Percentiles rank a stretch among this genome's conserved stretches.
Evolutionary conservation across 2,888 invertebrate genomes (phyloP).

Genomic region (Eristalis pertinax): DNA sequence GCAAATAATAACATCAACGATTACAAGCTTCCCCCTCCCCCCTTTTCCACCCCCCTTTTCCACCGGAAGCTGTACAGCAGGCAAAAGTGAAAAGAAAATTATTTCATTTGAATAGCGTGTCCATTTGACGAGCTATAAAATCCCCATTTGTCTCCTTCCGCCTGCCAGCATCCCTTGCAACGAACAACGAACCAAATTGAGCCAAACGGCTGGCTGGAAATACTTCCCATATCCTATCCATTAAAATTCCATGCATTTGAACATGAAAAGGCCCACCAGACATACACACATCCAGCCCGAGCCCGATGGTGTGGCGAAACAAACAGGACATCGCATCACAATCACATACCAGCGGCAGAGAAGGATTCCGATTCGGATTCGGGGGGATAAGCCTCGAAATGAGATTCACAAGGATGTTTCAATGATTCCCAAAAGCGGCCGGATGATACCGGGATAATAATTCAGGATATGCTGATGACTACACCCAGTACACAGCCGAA

Average conservation of each 20-base stretch:
- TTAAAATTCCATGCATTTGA: conserved; percentile 48
- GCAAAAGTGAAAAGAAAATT: conserved; percentile 11
- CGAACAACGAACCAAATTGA: neutral
- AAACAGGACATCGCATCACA: conserved; percentile 11
- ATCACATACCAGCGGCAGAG: neutral
- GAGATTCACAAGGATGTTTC: conserved; percentile 57
- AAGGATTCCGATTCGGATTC: neutral
- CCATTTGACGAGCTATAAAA: neutral
- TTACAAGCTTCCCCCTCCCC: conserved; percentile 3
- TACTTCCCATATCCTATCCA: conserved; percentile 20
- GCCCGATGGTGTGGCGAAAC: neutral
- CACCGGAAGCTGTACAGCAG: neutral
- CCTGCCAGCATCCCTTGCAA: neutral
- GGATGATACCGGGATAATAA: conserved; percentile 50
- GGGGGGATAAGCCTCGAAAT: conserved; percentile 53
- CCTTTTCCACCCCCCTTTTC: too few species aligned
- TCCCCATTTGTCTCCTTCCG: neutral
- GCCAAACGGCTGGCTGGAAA: conserved; percentile 18
- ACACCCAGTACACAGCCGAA: neutral
- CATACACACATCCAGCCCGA: neutral
- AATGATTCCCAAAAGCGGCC: conserved; percentile 53
- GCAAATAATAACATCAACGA: conserved; percentile 41
- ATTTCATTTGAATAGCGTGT: conserved; percentile 48
- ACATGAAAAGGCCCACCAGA: conserved; percentile 28
- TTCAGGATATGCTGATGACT: conserved; percentile 44